Percentiles rank a stretch among this genome's conserved stretches.
phyloP scores from a whole-genome alignment of 2,113 vertebrate genomes.

The Triplophysa dalaica region DNA sequence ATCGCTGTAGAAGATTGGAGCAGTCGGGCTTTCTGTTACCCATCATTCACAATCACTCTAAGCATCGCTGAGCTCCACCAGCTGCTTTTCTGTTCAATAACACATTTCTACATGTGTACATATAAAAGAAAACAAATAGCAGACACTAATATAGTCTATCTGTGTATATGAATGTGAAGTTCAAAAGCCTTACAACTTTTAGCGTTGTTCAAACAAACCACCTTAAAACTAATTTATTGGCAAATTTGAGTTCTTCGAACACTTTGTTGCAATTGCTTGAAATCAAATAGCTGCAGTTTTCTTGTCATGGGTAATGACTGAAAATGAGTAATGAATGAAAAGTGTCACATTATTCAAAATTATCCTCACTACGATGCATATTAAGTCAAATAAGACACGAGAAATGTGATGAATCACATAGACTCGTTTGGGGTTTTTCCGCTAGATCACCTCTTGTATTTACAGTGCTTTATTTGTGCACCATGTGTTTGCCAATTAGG shows the following conservation, averaged over 20 bases:
- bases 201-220: neutral
- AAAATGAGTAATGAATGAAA: constrained; percentile 52
- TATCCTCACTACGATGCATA: constrained; percentile 53
- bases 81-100: neutral
- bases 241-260: constrained; percentile 32
- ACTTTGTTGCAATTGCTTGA: constrained; percentile 29
- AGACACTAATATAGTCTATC: neutral
- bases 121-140: neutral
- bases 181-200: neutral
- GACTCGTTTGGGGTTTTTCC: constrained; percentile 35
- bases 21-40: neutral
- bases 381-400: constrained; percentile 48
- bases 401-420: constrained; percentile 28
- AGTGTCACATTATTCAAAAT: constrained; percentile 53
- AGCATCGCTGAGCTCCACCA: neutral
- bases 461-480: constrained; percentile 68
- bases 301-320: constrained; percentile 37
- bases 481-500: constrained; percentile 67
- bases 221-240: constrained; percentile 1
- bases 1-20: neutral
- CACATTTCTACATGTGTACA: neutral
- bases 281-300: constrained; percentile 34
- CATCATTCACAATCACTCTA: constrained; percentile 1
- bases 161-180: neutral
- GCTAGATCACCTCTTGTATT: constrained; percentile 59